Evolutionary conservation across 2,888 invertebrate genomes (phyloP).

Genomic region (Bellardia pandia): DNA sequence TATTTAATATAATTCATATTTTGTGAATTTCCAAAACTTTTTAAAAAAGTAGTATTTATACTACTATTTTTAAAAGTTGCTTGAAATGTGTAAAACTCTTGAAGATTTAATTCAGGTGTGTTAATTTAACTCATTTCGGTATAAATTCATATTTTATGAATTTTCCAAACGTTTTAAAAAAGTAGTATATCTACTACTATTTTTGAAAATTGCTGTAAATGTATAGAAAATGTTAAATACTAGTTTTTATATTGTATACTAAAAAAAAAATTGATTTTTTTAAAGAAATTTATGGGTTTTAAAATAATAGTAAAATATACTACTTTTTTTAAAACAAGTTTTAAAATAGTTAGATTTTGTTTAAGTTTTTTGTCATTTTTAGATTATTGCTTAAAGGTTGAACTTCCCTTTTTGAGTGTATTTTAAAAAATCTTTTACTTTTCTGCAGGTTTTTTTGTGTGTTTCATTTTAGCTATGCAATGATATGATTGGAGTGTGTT

Average conservation of each 20-base stretch:
- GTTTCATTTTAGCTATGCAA: neutral
- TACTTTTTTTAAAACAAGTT: too few relatives aligned
- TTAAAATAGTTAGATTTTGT: too few relatives aligned
- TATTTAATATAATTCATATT: neutral
- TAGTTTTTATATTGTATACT: too few relatives aligned
- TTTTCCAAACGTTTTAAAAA: neutral
- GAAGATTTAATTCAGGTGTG: too few relatives aligned
- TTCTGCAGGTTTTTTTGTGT: neutral
- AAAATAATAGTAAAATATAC: too few relatives aligned
- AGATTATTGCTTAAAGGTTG: too few relatives aligned
- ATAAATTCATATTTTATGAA: neutral
- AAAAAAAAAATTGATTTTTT: too few relatives aligned
- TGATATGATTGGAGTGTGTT: slow-evolving; percentile 48
- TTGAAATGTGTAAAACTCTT: too few relatives aligned
- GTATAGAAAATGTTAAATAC: too few relatives aligned
- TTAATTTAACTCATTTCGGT: neutral
- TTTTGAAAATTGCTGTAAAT: neutral
- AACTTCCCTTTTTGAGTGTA: too few relatives aligned
- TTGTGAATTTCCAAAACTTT: neutral
- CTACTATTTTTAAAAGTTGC: neutral
- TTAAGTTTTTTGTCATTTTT: too few relatives aligned
- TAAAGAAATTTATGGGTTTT: too few relatives aligned
- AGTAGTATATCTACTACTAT: neutral
- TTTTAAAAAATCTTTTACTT: neutral
- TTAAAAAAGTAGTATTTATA: neutral